Base-by-base conservation (phyloP, 1,140 invertebrate species). In the Saccostrea echinata region DNA sequence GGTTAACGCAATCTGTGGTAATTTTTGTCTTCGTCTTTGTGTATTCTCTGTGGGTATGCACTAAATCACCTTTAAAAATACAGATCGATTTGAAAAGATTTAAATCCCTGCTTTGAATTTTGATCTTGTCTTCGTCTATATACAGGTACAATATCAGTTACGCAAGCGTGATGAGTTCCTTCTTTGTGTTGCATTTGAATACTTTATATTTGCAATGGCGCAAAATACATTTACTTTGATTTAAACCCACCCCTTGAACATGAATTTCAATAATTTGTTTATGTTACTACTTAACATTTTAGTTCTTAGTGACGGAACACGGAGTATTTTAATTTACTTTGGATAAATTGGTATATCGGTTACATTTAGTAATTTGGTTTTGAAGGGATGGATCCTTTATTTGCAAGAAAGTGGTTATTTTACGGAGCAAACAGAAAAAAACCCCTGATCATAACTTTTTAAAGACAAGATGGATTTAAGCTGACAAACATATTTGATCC, bases 21-120 rank as follows among this genome's bases (percentile, higher is more conserved):
- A 33, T 30, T 12, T 27, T 24, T 27, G 68, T 30, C 68, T 30
- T 27, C 24, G 68, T 76, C 68, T 76, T 33, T 76, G 27, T 76
- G 68, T 76, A 76, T 30, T 33, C 11, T 33, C 1, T 1, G 30
- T 43, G 30, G 30, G 13, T 76, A 16, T 76, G 68, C 68, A 76
- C 68, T 27, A 11, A 76, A 30, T 76, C 68, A 76, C 68, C 68
- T 33, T 30, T 13, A 9, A 33, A 13, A 76, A 16, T 76, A 27
- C 24, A 76, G 68, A 76, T 76, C 68, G 30, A 76, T 76, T 76
- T 76, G 68, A 76, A 76, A 76, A 76, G 68, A 76, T 76, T 76
- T 76, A 76, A 76, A 76, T 76, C 24, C 68, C 27, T 4, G 24
- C 57, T 24, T n/a, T 24, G 43, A 43, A 76, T 16, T 76, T 30